Conservation (phyloP, 2,113 vertebrate species). For the Perca flavescens region DNA sequence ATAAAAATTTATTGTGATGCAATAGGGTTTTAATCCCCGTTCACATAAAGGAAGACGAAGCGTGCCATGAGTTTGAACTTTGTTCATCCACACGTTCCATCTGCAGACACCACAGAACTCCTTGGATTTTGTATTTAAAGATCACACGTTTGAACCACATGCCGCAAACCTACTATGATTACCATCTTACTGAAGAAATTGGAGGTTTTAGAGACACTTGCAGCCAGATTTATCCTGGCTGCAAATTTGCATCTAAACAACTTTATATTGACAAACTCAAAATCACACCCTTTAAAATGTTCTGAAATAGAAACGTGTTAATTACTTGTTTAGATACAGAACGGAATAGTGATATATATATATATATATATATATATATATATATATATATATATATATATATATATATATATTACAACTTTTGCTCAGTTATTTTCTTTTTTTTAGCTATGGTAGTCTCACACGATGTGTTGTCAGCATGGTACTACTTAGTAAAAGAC, state of each 20-base stretch:
- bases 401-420: no score
- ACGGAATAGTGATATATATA: background rate
- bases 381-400: no score
- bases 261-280: background rate
- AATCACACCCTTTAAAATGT: background rate
- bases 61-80: slow-evolving; percentile 39
- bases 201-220: slow-evolving; percentile 31
- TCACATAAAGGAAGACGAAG: background rate
- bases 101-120: slow-evolving; percentile 28
- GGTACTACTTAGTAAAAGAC: background rate
- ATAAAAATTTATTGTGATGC: background rate
- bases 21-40: background rate
- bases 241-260: slow-evolving; percentile 33
- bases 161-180: slow-evolving; percentile 52
- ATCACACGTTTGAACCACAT: slow-evolving; percentile 27
- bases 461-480: background rate
- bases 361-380: no score
- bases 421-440: background rate
- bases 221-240: slow-evolving; percentile 34
- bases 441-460: background rate
- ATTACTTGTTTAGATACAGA: background rate
- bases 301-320: background rate
- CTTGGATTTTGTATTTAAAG: slow-evolving; percentile 24
- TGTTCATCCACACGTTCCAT: slow-evolving; percentile 10
- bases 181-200: slow-evolving; percentile 36